Evolutionary conservation across 2,113 vertebrate species (phyloP).

Genomic region (Solenodon paradoxus): DNA sequence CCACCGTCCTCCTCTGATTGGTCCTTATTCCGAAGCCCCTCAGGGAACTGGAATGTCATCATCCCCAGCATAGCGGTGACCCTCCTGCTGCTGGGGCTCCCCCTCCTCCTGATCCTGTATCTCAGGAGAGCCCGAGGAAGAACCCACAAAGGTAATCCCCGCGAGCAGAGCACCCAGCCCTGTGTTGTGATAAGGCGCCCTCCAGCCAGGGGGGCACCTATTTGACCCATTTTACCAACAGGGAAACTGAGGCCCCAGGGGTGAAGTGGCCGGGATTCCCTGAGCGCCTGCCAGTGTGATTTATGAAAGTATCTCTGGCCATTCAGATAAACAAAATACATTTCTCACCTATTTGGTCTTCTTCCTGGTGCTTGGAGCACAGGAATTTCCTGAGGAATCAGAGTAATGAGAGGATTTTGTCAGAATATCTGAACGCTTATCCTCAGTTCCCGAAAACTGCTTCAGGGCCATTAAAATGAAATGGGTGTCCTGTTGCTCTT

Average conservation of each 20-base stretch:
- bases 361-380: no score
- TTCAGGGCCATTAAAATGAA: no score
- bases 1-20: neutral
- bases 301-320: no score
- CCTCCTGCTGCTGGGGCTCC: constrained; percentile 12
- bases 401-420: no score
- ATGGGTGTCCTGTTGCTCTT: no score
- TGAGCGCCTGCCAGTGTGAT: neutral
- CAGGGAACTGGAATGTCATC: accelerated
- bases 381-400: no score
- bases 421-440: no score
- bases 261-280: neutral
- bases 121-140: neutral
- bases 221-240: neutral
- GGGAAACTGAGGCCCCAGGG: neutral
- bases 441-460: no score
- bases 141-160: constrained; percentile 38
- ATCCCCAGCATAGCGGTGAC: neutral
- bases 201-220: accelerated
- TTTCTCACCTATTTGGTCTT: no score
- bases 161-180: accelerated
- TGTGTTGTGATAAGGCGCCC: no score
- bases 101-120: accelerated
- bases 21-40: neutral
- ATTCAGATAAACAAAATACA: no score